These are phyloP conservation scores for Drosophila punjabiensis DNA, from an alignment of 1,140 invertebrate genomes.

Conservation along the genomic window DNA sequence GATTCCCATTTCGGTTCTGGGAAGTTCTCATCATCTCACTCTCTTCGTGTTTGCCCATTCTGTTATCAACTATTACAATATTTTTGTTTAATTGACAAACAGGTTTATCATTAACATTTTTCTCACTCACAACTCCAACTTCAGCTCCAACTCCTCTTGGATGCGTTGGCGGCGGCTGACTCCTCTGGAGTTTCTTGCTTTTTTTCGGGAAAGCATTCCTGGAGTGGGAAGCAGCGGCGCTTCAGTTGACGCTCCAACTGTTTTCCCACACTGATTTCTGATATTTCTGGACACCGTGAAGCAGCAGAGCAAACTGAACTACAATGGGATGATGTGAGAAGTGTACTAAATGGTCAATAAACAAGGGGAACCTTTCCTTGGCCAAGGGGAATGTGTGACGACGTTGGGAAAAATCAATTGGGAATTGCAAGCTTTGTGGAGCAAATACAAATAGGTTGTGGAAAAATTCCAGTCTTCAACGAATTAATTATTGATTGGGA, in stretches of 20 bases:
- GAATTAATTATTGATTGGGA: not conserved
- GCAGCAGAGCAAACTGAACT: slow-evolving; percentile 12
- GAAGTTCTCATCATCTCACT: slow-evolving; percentile 73
- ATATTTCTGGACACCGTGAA: slow-evolving; percentile 57
- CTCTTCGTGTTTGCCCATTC: slow-evolving; percentile 67
- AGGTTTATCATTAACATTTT: slow-evolving; percentile 80
- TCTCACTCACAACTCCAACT: slow-evolving; percentile 44
- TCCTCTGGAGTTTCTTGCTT: slow-evolving; percentile 2
- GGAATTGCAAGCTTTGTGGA: not conserved
- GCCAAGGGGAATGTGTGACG: not conserved
- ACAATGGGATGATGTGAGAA: slow-evolving; percentile 43
- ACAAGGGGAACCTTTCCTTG: slow-evolving; percentile 1
- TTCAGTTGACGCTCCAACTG: slow-evolving; percentile 77
- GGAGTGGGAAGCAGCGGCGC: slow-evolving; percentile 39
- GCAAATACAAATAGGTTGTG: not conserved
- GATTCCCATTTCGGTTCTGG: slow-evolving; percentile 53
- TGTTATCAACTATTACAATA: slow-evolving; percentile 84
- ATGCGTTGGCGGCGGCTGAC: slow-evolving; percentile 57
- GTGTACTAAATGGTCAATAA: slow-evolving; percentile 51
- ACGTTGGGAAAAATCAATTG: slow-evolving; percentile 6
- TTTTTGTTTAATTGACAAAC: slow-evolving; percentile 83
- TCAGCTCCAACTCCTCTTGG: slow-evolving; percentile 9
- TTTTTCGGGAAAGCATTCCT: slow-evolving; percentile 3
- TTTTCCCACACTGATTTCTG: slow-evolving; percentile 80
- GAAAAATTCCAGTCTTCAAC: not conserved